phyloP scores from a whole-genome alignment of 2,888 invertebrate species.

The Pteria penguin region DNA sequence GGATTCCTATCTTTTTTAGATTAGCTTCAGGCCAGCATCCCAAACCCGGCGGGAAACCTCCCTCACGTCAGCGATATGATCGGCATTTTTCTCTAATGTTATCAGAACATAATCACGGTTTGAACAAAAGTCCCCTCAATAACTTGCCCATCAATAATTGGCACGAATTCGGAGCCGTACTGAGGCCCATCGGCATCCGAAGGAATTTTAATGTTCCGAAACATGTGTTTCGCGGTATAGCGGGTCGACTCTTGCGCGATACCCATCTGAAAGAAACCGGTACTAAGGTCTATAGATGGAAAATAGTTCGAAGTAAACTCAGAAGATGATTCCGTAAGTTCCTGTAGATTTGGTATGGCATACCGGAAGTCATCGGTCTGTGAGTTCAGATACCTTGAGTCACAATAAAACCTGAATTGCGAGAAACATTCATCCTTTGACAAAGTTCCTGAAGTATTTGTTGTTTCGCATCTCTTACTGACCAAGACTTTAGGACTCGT shows the following conservation, averaged over 20 bases:
- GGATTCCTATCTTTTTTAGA: constrained; percentile 9
- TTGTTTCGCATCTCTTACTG: constrained; percentile 1
- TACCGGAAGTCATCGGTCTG: constrained; percentile 27
- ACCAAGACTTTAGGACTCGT: constrained; percentile 33
- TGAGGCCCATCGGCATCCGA: neutral
- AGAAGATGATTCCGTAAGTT: constrained; percentile 31
- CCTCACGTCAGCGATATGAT: neutral
- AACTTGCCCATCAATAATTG: constrained; percentile 14
- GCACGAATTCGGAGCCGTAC: constrained; percentile 8
- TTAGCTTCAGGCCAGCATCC: constrained; percentile 26
- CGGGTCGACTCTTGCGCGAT: neutral
- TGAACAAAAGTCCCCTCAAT: neutral
- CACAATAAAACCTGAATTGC: constrained; percentile 16
- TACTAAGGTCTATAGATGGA: constrained; percentile 22
- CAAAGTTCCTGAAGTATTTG: neutral
- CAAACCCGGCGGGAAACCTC: constrained; percentile 27
- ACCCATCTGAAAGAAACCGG: constrained; percentile 33
- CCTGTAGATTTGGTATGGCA: constrained; percentile 32
- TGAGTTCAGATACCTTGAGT: constrained; percentile 25
- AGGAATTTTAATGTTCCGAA: constrained; percentile 8
- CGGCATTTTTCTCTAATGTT: neutral
- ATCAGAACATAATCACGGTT: neutral
- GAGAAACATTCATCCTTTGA: constrained; percentile 11
- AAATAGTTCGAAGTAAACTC: constrained; percentile 24
- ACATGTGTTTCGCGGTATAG: constrained; percentile 18